These are phyloP conservation scores for Limosa lapponica DNA, from an alignment of 2,797 vertebrate genomes.

Conservation along the genomic window DNA sequence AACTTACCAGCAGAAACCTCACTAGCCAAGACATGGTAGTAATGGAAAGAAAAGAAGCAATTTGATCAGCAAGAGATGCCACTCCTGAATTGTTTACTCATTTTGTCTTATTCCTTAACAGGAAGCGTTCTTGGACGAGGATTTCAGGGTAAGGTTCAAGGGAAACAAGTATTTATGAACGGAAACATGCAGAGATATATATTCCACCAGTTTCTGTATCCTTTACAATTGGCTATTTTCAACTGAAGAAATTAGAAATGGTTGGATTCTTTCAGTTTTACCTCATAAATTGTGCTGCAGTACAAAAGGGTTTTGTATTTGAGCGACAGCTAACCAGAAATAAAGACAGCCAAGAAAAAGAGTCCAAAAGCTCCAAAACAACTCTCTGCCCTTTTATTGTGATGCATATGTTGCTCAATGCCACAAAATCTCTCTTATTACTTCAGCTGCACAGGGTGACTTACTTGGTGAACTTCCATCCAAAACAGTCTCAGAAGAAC, in stretches of 20 bases:
- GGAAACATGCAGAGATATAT: neutral
- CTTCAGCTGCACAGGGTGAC: constrained; percentile 6
- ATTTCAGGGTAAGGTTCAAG: neutral
- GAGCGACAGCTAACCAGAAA: neutral
- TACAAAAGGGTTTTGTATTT: neutral
- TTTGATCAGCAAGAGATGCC: neutral
- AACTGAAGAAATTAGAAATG: neutral
- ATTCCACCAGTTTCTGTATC: neutral
- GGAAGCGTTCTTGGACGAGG: neutral
- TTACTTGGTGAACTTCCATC: constrained; percentile 21
- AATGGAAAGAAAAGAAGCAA: neutral
- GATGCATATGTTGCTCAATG: constrained; percentile 11
- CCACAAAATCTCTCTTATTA: neutral
- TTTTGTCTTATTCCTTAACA: neutral
- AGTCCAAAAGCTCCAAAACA: neutral
- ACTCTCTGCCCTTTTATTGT: constrained; percentile 29
- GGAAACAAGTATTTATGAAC: neutral
- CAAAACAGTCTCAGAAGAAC: neutral
- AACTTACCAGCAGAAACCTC: neutral
- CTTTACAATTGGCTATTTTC: neutral
- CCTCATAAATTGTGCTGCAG: neutral
- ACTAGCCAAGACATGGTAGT: neutral
- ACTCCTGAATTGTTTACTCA: neutral
- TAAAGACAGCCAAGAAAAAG: neutral
- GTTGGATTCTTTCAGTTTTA: neutral